phyloP scores from a whole-genome alignment of 2,888 invertebrate genomes.

The Drosophila lacicola region DNA sequence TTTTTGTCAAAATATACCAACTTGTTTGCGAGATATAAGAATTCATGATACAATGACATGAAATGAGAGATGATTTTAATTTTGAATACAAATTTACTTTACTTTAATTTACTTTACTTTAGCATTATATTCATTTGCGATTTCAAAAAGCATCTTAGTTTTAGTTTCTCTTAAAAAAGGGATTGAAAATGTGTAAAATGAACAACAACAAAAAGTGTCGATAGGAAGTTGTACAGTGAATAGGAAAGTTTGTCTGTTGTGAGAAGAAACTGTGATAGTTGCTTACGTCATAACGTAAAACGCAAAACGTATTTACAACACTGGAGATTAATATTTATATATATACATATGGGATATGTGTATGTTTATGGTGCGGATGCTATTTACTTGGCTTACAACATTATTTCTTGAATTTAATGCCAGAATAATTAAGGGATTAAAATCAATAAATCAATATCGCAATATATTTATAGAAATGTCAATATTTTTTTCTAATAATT shows the following conservation, averaged over 20 bases:
- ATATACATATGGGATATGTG: constrained; percentile 24
- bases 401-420: constrained; percentile 15
- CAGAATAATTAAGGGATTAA: constrained; percentile 15
- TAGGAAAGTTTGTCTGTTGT: constrained; percentile 43
- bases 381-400: constrained; percentile 33
- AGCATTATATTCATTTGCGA: constrained; percentile 73
- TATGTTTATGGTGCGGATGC: constrained; percentile 26
- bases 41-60: constrained; percentile 64
- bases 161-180: constrained; percentile 45
- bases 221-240: constrained; percentile 35
- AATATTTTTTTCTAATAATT: constrained; percentile 18
- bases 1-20: constrained; percentile 75
- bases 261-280: constrained; percentile 43
- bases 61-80: constrained; percentile 81
- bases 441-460: constrained; percentile 44
- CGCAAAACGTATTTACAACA: constrained; percentile 75
- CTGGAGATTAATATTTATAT: constrained; percentile 24
- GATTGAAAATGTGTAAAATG: constrained; percentile 30
- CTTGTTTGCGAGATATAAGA: constrained; percentile 57
- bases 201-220: constrained; percentile 41
- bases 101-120: constrained; percentile 42
- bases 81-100: constrained; percentile 33
- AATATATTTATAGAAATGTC: constrained; percentile 42
- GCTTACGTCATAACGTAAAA: constrained; percentile 38
- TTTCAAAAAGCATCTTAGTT: constrained; percentile 86